Evolutionary conservation across 2,888 invertebrate genomes (phyloP).

Genomic region (Sturmia bella): DNA sequence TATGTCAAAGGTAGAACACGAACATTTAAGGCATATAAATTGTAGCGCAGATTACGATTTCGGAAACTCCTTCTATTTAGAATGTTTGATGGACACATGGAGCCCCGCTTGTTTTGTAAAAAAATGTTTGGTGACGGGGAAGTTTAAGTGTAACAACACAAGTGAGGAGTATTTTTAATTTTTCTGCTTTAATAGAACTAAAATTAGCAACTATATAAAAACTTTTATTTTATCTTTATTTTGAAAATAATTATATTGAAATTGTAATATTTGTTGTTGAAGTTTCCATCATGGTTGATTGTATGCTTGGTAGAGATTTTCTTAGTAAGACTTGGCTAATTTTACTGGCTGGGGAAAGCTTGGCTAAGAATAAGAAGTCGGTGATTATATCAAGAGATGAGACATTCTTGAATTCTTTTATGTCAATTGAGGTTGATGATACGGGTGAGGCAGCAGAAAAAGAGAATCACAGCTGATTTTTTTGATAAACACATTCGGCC

Average conservation of each 20-base stretch:
- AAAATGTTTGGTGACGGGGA: background rate
- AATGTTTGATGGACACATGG: conserved; percentile 40
- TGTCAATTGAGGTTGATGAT: conserved; percentile 24
- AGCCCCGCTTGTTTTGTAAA: conserved; percentile 40
- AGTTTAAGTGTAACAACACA: background rate
- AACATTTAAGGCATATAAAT: conserved; percentile 43
- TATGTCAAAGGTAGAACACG: conserved; percentile 31
- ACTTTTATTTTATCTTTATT: conserved; percentile 14
- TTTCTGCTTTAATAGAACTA: conserved; percentile 39
- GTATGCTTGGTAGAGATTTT: conserved; percentile 48
- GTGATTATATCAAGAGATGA: background rate
- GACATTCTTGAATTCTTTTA: background rate
- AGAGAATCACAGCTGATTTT: background rate
- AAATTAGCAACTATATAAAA: conserved; percentile 35
- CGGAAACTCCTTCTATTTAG: background rate
- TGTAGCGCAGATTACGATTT: conserved; percentile 33
- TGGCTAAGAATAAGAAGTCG: too few relatives aligned
- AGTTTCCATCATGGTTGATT: conserved; percentile 34
- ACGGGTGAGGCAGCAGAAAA: background rate
- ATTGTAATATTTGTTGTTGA: conserved; percentile 32
- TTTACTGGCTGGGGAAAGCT: background rate
- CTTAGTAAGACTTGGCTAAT: background rate
- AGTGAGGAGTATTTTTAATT: background rate
- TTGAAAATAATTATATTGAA: conserved; percentile 22
- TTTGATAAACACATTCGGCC: background rate